Base-by-base conservation (phyloP, 2,888 invertebrate species). In the Noctua fimbriata region DNA sequence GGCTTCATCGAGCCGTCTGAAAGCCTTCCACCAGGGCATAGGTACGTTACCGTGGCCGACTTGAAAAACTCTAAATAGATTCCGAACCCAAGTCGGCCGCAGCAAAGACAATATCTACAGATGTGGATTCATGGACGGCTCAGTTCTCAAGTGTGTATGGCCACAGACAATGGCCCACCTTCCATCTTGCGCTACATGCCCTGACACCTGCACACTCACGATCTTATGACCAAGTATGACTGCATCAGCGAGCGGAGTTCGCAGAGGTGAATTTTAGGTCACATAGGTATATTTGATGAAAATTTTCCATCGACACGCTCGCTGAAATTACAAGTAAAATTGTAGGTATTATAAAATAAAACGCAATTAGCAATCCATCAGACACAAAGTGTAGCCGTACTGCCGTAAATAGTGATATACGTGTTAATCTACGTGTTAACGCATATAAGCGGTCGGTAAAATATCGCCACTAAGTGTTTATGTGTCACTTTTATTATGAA, bases 371-470 rank as follows among this genome's bases (percentile, higher is more conserved):
- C 70, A 73, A 86, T 63, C 36, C 32, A 73, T 32, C 28, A 21
- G 49, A 58, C 24, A 66, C 36, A 36, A 47, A 55, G 60, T 69
- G 10, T 77, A 66, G 32, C 21, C 24, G 9, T 32, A 9, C 0
- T 32, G 18, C 18, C 28, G 21, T 83, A 58, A 79, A 63, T 44
- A 36, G 60, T 63, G n/a, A 66, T 74, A 10, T 55, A 55, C 66
- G 76, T 83, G 63, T 71, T 82, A 76, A 78, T 75, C 69, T 32
- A 73, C 24, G 69, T 18, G 65, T 14, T n/a, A 76, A 69, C 58
- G 71, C 16, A 66, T 86, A 82, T 74, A 32, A 79, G 28, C 32
- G 21, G 32, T 18, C 52, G n/a, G 18, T 60, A 60, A 76, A 76
- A 60, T 79, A 79, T 71, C 1, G 14, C 49, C 49, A 67, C 52